These are phyloP conservation scores for Leptocoma aspasia DNA, from an alignment of 2,113 vertebrate genomes.

Conservation along the genomic window DNA sequence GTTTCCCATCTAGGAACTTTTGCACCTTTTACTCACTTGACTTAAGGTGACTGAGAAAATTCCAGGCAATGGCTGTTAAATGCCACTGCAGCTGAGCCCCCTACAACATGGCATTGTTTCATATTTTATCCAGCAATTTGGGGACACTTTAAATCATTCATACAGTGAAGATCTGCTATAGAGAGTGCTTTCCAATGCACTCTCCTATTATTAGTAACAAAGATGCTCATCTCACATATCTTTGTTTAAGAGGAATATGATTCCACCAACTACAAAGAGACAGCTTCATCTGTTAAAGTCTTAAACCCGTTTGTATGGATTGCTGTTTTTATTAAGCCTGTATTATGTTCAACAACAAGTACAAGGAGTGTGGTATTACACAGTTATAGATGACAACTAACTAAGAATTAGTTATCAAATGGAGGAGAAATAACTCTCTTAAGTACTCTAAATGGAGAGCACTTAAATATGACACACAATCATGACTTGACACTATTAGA, in stretches of 20 bases:
- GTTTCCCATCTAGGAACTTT: not conserved
- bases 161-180: not conserved
- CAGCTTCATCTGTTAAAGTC: conserved; percentile 13
- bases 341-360: not conserved
- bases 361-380: not conserved
- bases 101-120: not conserved
- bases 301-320: not conserved
- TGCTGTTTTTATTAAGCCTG: conserved; percentile 24
- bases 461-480: not conserved
- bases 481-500: not conserved
- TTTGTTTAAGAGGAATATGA: conserved; percentile 25
- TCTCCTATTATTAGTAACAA: not conserved
- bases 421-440: not conserved
- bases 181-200: not conserved
- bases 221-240: not conserved
- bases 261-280: conserved; percentile 2
- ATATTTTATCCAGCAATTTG: not conserved
- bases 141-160: not conserved
- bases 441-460: not conserved
- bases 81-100: not conserved
- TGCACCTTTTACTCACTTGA: not conserved
- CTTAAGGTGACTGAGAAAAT: not conserved
- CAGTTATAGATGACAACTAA: not conserved
- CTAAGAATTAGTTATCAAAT: not conserved
- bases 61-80: not conserved